Evolutionary conservation across 2,888 invertebrate species (phyloP).

Genomic region (Hypolimnas misippus): DNA sequence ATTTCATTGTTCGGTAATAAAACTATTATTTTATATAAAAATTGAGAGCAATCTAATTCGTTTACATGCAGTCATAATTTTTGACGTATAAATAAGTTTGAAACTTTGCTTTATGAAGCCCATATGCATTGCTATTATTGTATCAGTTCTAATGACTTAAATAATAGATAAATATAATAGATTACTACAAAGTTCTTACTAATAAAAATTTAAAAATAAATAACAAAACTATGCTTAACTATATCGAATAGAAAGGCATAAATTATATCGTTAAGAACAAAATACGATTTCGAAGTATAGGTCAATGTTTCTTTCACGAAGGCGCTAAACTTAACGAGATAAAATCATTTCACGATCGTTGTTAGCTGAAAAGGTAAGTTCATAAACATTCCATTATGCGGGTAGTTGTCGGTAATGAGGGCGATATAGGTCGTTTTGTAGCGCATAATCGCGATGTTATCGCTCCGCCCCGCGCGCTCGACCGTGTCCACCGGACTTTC

Average conservation of each 20-base stretch:
- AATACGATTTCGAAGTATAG: not conserved
- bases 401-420: conserved; percentile 68
- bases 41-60: conserved; percentile 4
- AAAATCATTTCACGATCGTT: conserved; percentile 36
- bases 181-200: not conserved
- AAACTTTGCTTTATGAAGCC: not conserved
- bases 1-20: conserved; percentile 57
- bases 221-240: not conserved
- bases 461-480: conserved; percentile 50
- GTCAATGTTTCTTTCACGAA: conserved; percentile 28
- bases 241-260: not conserved
- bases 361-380: conserved; percentile 35
- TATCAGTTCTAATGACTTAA: too few relatives aligned
- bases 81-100: not conserved
- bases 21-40: conserved; percentile 15
- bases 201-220: not conserved
- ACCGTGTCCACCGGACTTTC: conserved; percentile 60
- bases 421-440: conserved; percentile 78
- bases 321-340: conserved; percentile 36
- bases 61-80: not conserved
- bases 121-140: too few relatives aligned
- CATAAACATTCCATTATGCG: conserved; percentile 64
- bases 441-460: conserved; percentile 79
- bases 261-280: not conserved
- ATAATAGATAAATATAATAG: too few relatives aligned